Evolutionary conservation across 2,113 vertebrate species (phyloP), one percentile per base, ranked within the genome.

Genomic region (Psephotus haematonotus): DNA sequence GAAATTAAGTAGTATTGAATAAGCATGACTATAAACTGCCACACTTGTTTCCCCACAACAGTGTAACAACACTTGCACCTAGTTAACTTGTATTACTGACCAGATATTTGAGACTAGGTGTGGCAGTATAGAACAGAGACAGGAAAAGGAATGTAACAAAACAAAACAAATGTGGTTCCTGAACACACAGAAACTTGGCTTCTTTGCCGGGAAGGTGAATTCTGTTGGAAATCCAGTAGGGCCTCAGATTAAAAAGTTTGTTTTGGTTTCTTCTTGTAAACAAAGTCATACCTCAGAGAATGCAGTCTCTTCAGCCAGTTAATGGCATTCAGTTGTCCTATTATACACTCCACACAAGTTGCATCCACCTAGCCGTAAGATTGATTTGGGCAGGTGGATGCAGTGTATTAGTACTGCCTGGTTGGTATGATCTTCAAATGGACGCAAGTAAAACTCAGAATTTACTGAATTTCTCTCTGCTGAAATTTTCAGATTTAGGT

Each of bases 381-480:
- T 74, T 92, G 90, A 82, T 92, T 79, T 86, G 55, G 82, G 67
- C 93, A 86, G 87, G 53, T 93, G 76, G 55, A 39, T 80, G 27
- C 63, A 63, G 17, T 57, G 23, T 88, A 33, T 85, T 92, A 49
- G 44, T 57, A 31, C 41, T 88, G 60, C 43, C 31, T 78, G 43
- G 37, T 59, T 70, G 76, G 27, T 77, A 6, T 77, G 80, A 88
- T 64, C 59, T 93, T 92, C 64, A 70, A 47, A 64, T 37, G 57
- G 33, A 55, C 64, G 33, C 57, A 79, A 39, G 11, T 64, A 37
- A 84, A 86, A 83, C 41, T 70, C 55, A 33, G 39, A 74, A 70
- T 78, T 94, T 50, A 59, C 43, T 13, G 53, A 55, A 17, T 7
- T 12, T 76, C 17, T 82, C 4, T 60, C 60, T 88, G n/a, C 29